A percentile compares a stretch with the other conserved stretches of the same genome.
Evolutionary conservation across 92 coral and sea anemone species (phyloP).

Genomic region (Epizoanthus stellaris): DNA sequence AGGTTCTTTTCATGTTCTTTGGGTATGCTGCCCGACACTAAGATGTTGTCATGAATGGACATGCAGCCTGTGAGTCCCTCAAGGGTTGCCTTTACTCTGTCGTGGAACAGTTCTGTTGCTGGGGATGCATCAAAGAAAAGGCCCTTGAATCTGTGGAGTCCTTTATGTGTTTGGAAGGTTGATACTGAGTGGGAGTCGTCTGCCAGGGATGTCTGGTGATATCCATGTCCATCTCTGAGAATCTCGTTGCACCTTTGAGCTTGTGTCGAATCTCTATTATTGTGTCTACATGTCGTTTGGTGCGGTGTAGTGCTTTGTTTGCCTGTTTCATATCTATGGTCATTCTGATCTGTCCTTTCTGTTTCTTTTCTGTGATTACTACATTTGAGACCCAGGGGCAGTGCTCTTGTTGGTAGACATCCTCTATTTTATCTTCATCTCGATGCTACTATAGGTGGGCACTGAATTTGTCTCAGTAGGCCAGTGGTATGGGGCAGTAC

Average conservation of each 20-base stretch:
- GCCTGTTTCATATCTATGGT: too few relatives aligned
- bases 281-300: conserved; percentile 26
- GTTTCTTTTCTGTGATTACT: conserved; percentile 35
- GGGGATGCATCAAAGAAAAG: too few relatives aligned
- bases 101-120: too few relatives aligned
- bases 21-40: background rate
- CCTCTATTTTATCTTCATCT: background rate
- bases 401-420: background rate
- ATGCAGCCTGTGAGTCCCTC: conserved; percentile 5
- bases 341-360: too few relatives aligned
- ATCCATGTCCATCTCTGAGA: conserved; percentile 25
- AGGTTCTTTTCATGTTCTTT: too few relatives aligned
- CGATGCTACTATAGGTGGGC: too few relatives aligned
- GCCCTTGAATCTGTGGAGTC: too few relatives aligned
- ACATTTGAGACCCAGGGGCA: conserved; percentile 36
- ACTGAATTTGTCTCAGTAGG: too few relatives aligned
- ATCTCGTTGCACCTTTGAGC: conserved; percentile 38
- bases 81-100: background rate
- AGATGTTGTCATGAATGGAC: background rate
- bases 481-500: too few relatives aligned
- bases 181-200: too few relatives aligned
- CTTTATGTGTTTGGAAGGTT: too few relatives aligned
- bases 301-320: background rate
- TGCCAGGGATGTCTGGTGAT: background rate
- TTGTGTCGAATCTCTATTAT: conserved; percentile 24